Evolutionary conservation across 2,797 vertebrate species (phyloP).

Genomic region (Hydrophis major): DNA sequence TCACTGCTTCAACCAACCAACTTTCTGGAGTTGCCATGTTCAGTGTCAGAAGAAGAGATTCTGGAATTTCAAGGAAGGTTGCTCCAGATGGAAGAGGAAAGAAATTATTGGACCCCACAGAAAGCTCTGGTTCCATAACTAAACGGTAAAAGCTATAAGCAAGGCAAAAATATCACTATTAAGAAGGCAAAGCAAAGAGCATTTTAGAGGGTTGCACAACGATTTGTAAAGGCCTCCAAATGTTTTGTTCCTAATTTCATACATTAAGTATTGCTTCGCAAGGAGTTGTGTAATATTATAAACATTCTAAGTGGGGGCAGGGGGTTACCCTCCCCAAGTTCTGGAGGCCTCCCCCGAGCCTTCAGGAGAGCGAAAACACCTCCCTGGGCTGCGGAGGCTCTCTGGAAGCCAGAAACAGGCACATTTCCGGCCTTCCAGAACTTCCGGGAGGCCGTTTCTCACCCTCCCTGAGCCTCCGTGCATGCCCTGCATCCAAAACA

Average conservation of each 20-base stretch:
- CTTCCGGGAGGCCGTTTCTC: no score
- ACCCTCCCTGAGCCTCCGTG: no score
- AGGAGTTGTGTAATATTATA: neutral
- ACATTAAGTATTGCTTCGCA: neutral
- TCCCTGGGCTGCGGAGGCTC: no score
- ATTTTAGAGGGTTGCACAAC: neutral
- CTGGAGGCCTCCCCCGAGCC: no score
- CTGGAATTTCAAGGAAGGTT: conserved; percentile 88
- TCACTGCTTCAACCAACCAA: conserved; percentile 92
- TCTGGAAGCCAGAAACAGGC: no score
- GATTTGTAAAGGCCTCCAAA: neutral
- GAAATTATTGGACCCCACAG: conserved; percentile 74
- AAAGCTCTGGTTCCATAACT: conserved; percentile 88
- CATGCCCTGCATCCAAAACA: no score
- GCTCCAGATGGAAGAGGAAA: conserved; percentile 83
- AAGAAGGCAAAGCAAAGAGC: neutral
- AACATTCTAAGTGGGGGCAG: neutral
- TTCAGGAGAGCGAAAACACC: no score
- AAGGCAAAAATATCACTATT: conserved; percentile 9
- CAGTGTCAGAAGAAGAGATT: conserved; percentile 88
- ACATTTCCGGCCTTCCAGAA: no score
- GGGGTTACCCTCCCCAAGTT: no score
- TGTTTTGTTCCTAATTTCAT: neutral
- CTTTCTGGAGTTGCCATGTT: conserved; percentile 96
- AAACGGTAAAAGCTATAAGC: conserved; percentile 89